Evolutionary conservation across 53 echinoderm and acorn worm species (phyloP).

Genomic region (Zoroaster sp.): DNA sequence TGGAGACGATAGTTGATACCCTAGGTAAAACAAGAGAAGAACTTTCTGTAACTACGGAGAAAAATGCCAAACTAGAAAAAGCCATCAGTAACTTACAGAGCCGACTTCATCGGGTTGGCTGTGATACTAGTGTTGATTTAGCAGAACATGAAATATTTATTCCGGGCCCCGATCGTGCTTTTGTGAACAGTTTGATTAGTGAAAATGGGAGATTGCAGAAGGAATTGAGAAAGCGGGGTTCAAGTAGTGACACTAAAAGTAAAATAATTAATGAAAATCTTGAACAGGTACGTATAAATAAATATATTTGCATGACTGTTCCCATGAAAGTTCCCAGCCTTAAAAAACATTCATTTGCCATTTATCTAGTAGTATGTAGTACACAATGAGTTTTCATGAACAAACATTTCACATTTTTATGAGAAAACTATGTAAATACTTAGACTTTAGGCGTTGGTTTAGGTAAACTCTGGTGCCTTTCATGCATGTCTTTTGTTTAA

Average conservation of each 20-base stretch:
- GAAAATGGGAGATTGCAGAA: conserved; percentile 49
- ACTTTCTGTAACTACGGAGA: background rate
- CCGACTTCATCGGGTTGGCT: conserved; percentile 19
- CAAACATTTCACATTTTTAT: no score
- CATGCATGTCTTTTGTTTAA: no score
- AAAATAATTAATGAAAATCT: background rate
- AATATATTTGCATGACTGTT: no score
- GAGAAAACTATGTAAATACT: no score
- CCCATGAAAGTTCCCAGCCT: no score
- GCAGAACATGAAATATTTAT: conserved; percentile 48
- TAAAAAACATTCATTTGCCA: no score
- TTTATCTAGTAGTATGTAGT: no score
- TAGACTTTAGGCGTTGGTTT: no score
- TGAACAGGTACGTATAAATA: no score
- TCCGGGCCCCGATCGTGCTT: conserved; percentile 44
- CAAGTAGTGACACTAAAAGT: background rate
- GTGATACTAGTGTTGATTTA: conserved; percentile 36
- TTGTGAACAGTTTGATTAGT: conserved; percentile 40
- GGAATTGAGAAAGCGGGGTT: background rate
- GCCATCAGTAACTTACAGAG: conserved; percentile 47
- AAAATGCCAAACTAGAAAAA: conserved; percentile 36
- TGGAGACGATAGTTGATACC: background rate
- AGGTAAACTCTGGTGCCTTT: no score
- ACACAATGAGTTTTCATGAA: no score
- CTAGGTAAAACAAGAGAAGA: background rate